Conservation (phyloP, 2,888 invertebrate species). For the Platycheirus rosarum region DNA sequence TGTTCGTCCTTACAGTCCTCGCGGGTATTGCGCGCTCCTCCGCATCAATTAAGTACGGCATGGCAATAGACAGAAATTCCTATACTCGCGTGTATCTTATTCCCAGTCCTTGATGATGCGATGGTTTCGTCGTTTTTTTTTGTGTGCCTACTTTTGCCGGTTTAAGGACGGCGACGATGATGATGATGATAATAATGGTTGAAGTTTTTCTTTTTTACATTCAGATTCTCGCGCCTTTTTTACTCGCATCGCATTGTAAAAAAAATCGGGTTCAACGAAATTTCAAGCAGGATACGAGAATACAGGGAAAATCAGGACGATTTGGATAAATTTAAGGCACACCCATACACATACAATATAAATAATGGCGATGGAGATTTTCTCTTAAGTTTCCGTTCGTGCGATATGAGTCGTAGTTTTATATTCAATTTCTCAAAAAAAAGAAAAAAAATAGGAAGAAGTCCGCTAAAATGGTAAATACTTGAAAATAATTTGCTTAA, state of each 20-base stretch:
- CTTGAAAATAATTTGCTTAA: constrained; percentile 72
- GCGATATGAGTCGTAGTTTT: constrained; percentile 41
- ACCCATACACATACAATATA: neutral
- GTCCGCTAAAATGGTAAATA: constrained; percentile 61
- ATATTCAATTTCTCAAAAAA: constrained; percentile 10
- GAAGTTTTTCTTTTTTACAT: constrained; percentile 16
- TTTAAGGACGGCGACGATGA: constrained; percentile 28
- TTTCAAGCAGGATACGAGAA: constrained; percentile 51
- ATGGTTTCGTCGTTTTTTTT: neutral
- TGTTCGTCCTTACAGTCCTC: constrained; percentile 2
- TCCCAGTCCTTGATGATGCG: neutral
- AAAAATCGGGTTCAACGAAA: constrained; percentile 58
- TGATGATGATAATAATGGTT: no score
- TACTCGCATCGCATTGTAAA: constrained; percentile 9
- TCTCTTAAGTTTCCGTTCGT: constrained; percentile 59
- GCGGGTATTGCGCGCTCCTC: constrained; percentile 26
- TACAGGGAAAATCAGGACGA: neutral
- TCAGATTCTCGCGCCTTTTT: constrained; percentile 25
- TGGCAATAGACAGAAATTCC: constrained; percentile 49
- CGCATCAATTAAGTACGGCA: constrained; percentile 59
- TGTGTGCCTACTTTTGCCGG: constrained; percentile 1
- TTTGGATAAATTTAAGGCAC: neutral
- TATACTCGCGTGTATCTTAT: neutral
- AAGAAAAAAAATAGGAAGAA: constrained; percentile 2
- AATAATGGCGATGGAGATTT: constrained; percentile 43